Evolutionary conservation across 2,113 vertebrate genomes (phyloP).

Genomic region (Excalfactoria chinensis): DNA sequence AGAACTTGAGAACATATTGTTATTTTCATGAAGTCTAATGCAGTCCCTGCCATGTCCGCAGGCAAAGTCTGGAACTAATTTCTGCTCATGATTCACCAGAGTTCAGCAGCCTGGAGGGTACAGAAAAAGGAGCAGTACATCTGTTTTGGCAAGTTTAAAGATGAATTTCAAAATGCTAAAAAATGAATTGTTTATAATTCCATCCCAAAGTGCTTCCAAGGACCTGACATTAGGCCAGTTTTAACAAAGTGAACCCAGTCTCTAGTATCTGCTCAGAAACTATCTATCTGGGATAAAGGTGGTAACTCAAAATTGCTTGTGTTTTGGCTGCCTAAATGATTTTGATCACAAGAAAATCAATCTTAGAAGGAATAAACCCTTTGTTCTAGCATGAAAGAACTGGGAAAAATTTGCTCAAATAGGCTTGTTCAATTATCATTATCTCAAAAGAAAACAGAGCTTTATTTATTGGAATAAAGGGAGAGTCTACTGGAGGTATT

Average conservation of each 20-base stretch:
- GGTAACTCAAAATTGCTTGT: background rate
- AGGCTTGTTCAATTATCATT: too few relatives aligned
- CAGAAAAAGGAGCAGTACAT: background rate
- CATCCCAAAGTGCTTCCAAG: background rate
- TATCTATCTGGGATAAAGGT: background rate
- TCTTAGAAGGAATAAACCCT: background rate
- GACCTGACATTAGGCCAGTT: background rate
- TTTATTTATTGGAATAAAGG: too few relatives aligned
- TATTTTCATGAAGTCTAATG: background rate
- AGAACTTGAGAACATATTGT: background rate
- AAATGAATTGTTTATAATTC: background rate
- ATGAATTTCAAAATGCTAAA: constrained; percentile 9
- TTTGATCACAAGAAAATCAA: background rate
- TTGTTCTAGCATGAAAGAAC: background rate
- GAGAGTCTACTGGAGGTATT: too few relatives aligned
- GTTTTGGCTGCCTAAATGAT: background rate
- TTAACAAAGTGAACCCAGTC: background rate
- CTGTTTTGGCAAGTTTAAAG: constrained; percentile 16
- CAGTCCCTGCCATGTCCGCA: background rate
- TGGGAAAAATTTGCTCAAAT: too few relatives aligned
- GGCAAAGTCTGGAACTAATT: constrained; percentile 30
- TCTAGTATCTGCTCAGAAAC: background rate
- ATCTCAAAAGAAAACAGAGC: too few relatives aligned
- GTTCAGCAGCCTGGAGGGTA: constrained; percentile 20
- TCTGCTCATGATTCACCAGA: constrained; percentile 10